These are phyloP conservation scores for Potorous gilbertii DNA, from an alignment of 2,797 vertebrate genomes.

Conservation along the genomic window DNA sequence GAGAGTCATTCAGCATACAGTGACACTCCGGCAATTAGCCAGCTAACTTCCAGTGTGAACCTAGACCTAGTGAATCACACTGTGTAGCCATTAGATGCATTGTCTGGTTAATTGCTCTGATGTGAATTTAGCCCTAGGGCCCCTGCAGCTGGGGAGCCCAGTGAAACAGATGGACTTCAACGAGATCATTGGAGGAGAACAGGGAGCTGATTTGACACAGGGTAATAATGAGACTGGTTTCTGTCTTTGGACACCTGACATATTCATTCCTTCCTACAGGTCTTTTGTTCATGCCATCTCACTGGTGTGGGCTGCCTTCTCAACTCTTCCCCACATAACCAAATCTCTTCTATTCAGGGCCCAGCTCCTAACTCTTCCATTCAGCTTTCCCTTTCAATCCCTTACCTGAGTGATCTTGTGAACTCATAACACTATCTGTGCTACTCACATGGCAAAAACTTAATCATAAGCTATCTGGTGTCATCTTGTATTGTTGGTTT, in stretches of 20 bases:
- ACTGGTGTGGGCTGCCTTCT: too few relatives aligned
- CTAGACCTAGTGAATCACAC: constrained; percentile 23
- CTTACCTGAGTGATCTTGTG: neutral
- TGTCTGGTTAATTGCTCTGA: constrained; percentile 61
- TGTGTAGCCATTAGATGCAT: constrained; percentile 62
- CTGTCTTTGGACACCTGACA: neutral
- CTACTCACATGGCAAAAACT: neutral
- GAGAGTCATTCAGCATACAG: neutral
- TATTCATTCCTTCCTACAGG: neutral
- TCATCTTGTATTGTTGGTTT: neutral
- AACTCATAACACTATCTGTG: neutral
- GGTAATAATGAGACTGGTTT: neutral
- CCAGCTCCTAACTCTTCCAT: too few relatives aligned
- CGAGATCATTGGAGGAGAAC: constrained; percentile 27
- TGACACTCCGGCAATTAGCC: neutral
- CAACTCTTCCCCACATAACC: neutral
- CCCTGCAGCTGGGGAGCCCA: constrained; percentile 34
- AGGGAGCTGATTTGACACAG: neutral
- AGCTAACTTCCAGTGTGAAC: constrained; percentile 15
- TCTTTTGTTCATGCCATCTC: neutral
- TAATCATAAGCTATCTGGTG: neutral
- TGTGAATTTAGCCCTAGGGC: constrained; percentile 50
- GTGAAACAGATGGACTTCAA: constrained; percentile 35
- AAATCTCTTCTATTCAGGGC: neutral
- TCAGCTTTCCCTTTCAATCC: neutral